These are phyloP conservation scores for Callinectes sapidus DNA, from an alignment of 2,888 invertebrate species.

Conservation along the genomic window DNA sequence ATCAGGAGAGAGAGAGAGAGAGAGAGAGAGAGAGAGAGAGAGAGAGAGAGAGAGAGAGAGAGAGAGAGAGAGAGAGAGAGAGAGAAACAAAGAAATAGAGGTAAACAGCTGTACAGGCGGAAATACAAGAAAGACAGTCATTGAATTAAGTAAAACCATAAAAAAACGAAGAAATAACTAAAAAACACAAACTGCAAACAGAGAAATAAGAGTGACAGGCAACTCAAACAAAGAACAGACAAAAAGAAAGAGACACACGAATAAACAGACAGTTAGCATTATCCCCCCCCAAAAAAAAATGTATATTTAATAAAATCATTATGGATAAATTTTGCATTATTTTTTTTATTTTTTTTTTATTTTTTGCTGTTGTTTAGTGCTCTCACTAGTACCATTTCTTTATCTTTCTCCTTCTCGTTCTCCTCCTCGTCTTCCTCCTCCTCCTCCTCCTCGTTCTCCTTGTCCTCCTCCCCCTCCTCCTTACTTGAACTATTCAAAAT, in stretches of 20 bases:
- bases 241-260: not conserved
- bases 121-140: constrained; percentile 16
- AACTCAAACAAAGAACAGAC: too few relatives aligned
- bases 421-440: constrained; percentile 35
- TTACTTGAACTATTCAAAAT: too few relatives aligned
- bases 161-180: too few relatives aligned
- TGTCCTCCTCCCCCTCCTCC: constrained; percentile 27
- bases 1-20: not conserved
- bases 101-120: constrained; percentile 19
- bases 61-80: not conserved
- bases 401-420: constrained; percentile 21
- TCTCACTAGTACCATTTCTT: not conserved
- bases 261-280: not conserved
- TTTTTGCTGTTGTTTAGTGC: not conserved
- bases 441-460: constrained; percentile 5
- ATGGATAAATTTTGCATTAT: not conserved
- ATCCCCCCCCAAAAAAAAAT: not conserved
- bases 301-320: not conserved
- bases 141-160: too few relatives aligned
- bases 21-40: not conserved
- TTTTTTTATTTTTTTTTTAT: too few relatives aligned
- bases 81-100: not conserved
- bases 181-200: not conserved
- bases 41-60: not conserved
- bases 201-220: too few relatives aligned